These are phyloP conservation scores for Eudyptes chrysolophus DNA, from an alignment of 2,113 vertebrate species.

Conservation along the genomic window DNA sequence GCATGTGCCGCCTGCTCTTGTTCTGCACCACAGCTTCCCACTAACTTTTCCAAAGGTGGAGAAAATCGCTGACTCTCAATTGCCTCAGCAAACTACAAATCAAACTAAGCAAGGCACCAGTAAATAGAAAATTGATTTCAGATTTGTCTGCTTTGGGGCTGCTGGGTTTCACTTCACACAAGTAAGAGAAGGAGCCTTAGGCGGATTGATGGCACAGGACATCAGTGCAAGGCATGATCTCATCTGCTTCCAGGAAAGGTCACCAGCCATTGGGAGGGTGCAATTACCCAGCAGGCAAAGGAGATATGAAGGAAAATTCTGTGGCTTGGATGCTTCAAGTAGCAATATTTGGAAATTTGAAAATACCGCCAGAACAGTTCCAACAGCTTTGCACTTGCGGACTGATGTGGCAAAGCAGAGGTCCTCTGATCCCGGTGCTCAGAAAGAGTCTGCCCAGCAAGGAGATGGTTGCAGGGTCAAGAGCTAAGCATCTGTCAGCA, in stretches of 20 bases:
- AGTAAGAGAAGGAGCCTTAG: not conserved
- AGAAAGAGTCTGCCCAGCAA: not conserved
- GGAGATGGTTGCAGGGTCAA: not conserved
- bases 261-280: not conserved
- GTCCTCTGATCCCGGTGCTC: fast-evolving
- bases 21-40: not conserved
- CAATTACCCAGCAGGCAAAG: not conserved
- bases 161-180: not conserved
- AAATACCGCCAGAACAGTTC: not conserved
- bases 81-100: not conserved
- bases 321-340: not conserved
- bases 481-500: fast-evolving
- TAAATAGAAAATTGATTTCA: not conserved
- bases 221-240: fast-evolving
- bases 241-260: not conserved
- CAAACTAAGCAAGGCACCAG: not conserved
- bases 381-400: not conserved
- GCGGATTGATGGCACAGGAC: not conserved
- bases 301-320: not conserved
- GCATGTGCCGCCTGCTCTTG: fast-evolving
- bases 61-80: not conserved
- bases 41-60: not conserved
- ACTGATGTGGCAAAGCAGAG: not conserved
- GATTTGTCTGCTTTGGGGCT: not conserved
- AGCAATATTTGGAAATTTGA: not conserved